phyloP scores from a whole-genome alignment of 2,888 invertebrate species.

The Idaea dimidiata region DNA sequence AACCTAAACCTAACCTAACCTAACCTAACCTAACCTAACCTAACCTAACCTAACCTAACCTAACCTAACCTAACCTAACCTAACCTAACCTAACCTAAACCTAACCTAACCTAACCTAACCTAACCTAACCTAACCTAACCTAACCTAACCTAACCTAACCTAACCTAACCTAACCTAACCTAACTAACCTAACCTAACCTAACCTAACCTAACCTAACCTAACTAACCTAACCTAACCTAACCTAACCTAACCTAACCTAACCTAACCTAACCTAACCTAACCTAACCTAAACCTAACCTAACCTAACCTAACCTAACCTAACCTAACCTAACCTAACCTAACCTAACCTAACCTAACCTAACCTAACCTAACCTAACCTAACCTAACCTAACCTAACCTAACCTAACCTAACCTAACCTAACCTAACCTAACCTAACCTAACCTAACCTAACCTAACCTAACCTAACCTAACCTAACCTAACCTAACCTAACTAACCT shows the following conservation, averaged over 20 bases:
- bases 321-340: constrained; percentile 15
- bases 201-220: constrained; percentile 15
- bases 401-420: constrained; percentile 15
- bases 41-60: constrained; percentile 15
- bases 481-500: constrained; percentile 15
- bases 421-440: constrained; percentile 15
- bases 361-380: constrained; percentile 15
- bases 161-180: constrained; percentile 15
- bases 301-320: constrained; percentile 15
- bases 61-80: constrained; percentile 15
- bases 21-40: constrained; percentile 15
- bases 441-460: constrained; percentile 15
- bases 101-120: constrained; percentile 15
- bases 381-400: constrained; percentile 15
- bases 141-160: constrained; percentile 15
- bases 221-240: constrained; percentile 15
- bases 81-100: constrained; percentile 15
- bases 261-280: constrained; percentile 15
- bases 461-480: constrained; percentile 15
- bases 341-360: constrained; percentile 15
- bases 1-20: constrained; percentile 14
- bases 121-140: constrained; percentile 15
- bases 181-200: constrained; percentile 15
- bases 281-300: constrained; percentile 15
- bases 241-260: constrained; percentile 15